Evolutionary conservation across 92 coral and sea anemone genomes (phyloP), one percentile per base, ranked within the genome.

Genomic region (Zoanthus sociatus): DNA sequence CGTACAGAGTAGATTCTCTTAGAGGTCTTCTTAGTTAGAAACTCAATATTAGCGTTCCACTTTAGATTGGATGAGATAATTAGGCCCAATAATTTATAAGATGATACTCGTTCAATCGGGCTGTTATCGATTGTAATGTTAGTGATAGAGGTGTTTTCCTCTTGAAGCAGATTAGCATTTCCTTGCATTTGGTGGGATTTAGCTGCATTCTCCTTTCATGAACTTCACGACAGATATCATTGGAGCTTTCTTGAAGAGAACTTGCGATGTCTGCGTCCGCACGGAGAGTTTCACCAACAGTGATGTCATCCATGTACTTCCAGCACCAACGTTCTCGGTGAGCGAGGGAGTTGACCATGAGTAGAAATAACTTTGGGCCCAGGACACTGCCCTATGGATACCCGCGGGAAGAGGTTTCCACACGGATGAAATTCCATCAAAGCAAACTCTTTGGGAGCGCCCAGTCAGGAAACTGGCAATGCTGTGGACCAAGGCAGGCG

Each of bases 391-490:
- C 55, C 55, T 50, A 1, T 50, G 55, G 55, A 63, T 63, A 13
- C 70, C 70, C 70, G 18, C 18, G 0, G 20, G 70, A 63, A 47
- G 68, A 64, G 33, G 66, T 77, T 45, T 84, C 88, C 88, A 64
- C 37, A 51, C 17, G 31, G 88, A 84, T 61, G 37, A 37, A 26
- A n/a, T 32, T 11, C 83, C 83, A 84, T 84, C 45, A 73, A 84
- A 17, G 71, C 81, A 84, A 21, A 84, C 88, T 66, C 69, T 84
- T 73, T 84, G 88, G 37, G 42, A 20, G 17, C 88, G 47, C 63
- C 68, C 88, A 44, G 88, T 84, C 69, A 84, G 83, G 63, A 84
- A 84, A 72, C 88, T 84, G 37, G 26, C 26, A n/a, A 73, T 84
- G 60, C 88, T 37, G 3, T 18, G 31, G 50, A 84, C 47, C 45